phyloP scores from a whole-genome alignment of 2,797 vertebrate species.

The Cryptoblepharus egeriae region DNA sequence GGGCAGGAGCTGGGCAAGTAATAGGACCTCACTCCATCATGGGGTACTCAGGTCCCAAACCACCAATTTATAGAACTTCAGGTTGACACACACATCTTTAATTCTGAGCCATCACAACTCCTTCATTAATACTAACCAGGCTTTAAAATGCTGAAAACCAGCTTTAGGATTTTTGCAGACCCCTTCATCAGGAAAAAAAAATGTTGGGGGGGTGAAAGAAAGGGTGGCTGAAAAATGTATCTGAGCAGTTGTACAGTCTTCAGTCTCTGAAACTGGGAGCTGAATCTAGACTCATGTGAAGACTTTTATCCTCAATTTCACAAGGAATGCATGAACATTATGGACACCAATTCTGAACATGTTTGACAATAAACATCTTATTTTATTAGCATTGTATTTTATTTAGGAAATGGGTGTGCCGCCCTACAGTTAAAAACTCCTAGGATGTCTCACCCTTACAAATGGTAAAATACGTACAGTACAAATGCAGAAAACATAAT shows the following conservation, averaged over 20 bases:
- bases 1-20: too few species aligned
- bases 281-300: background rate
- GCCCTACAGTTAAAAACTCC: too few species aligned
- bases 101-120: too few species aligned
- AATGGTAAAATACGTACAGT: too few species aligned
- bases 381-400: background rate
- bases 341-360: background rate
- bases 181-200: background rate
- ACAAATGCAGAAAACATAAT: too few species aligned
- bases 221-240: background rate
- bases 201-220: background rate
- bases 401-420: background rate
- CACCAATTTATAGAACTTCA: too few species aligned
- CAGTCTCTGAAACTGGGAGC: background rate
- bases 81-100: too few species aligned
- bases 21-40: too few species aligned
- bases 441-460: too few species aligned
- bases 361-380: background rate
- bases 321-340: too few species aligned
- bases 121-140: background rate
- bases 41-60: too few species aligned
- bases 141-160: background rate
- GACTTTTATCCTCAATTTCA: background rate
- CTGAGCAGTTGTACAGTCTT: background rate
- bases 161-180: background rate